These are phyloP conservation scores for Seriola aureovittata DNA, from an alignment of 2,113 vertebrate genomes.

Conservation along the genomic window DNA sequence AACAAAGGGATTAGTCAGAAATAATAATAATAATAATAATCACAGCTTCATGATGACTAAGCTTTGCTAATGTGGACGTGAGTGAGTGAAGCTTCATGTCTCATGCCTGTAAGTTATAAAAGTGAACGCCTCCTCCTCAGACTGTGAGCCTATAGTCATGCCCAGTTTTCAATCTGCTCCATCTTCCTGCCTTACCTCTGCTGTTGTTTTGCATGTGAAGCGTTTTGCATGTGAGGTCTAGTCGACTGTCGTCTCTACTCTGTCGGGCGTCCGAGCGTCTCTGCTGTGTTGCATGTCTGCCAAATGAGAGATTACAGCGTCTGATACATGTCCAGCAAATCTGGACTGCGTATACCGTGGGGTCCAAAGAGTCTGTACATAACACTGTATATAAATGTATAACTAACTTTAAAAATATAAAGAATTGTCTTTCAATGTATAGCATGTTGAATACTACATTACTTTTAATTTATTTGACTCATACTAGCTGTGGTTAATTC, in stretches of 20 bases:
- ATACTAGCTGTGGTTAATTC: background rate
- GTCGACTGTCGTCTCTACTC: background rate
- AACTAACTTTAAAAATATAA: background rate
- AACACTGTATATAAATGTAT: background rate
- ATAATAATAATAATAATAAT: background rate
- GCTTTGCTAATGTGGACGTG: background rate
- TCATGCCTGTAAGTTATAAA: background rate
- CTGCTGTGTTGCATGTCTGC: constrained; percentile 13
- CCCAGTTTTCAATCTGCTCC: background rate
- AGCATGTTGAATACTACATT: background rate
- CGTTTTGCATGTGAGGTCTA: constrained; percentile 21
- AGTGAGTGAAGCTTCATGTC: background rate
- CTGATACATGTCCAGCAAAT: background rate
- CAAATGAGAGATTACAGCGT: constrained; percentile 25
- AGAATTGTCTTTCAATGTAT: background rate
- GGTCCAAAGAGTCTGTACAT: too few relatives aligned
- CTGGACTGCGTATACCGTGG: background rate
- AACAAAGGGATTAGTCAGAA: background rate
- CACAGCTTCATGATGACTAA: background rate
- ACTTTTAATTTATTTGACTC: background rate
- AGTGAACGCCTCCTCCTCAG: background rate
- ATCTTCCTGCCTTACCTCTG: constrained; percentile 33
- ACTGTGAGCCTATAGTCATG: background rate
- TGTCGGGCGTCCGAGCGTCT: constrained; percentile 10
- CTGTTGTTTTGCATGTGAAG: background rate